Evolutionary conservation across 1,140 invertebrate genomes (phyloP), one percentile per base, ranked within the genome.

Genomic region (Temnothorax curvispinosus): DNA sequence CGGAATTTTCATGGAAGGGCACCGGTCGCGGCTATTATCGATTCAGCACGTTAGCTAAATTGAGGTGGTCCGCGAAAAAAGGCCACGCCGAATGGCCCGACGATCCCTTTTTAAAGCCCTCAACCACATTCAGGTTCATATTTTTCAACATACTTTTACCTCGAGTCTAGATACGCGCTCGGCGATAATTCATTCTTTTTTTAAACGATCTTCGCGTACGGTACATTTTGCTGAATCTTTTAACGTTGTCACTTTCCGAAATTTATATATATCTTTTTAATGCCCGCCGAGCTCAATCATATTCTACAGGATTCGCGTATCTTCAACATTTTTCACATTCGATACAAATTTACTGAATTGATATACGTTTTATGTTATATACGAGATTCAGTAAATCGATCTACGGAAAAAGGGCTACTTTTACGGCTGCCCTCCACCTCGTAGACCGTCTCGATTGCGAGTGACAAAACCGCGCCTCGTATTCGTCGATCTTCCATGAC

Each of bases 1-100:
- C 58, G 60, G 76, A 78, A 64, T 89, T 86, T 69, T 86, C 76
- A 62, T 74, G 75, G 85, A 86, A 86, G 81, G 50, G 88, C 62
- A 54, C 41, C 38, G 21, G 65, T 88, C 69, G 32, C 62, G 8
- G 54, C 47, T 65, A 65, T 58, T 82, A 72, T 82, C 67, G 80
- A 82, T 82, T 74, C 41, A 9, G 54, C 27, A 60, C 27, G 47
- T 81, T 72, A 54, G 54, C 15, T 74, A 74, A 82, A 72, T 82
- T 74, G 67, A 72, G 52, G 41, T 27, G 54, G 27, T 44, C 64
- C 35, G 38, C 60, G 27, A 47, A 65, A 64, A 78, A 78, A 65
- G 27, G 15, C 27, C 58, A 21, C 18, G 18, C 41, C 27, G 15
- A 47, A 47, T 41, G 27, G 13, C 72, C 32, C n/a, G 11, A 18